Evolutionary conservation across 2,888 invertebrate species (phyloP), one percentile per base, ranked within the genome.

Genomic region (Apoda limacodes): DNA sequence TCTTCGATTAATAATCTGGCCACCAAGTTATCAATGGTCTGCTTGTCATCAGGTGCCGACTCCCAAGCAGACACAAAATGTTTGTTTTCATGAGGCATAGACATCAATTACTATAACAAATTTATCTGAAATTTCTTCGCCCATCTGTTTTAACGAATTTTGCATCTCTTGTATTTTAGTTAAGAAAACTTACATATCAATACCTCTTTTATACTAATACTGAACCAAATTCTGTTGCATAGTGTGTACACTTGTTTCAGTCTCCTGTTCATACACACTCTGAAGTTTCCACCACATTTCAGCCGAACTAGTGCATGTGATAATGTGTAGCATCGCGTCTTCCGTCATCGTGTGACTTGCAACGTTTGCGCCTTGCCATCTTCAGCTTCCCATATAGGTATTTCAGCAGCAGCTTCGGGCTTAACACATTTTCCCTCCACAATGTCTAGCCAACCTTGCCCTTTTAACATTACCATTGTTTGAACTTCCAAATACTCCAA

Each of bases 31-130:
- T 45, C 35, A n/a, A 22, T 31, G 1, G 42, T 50, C 27, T 46
- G 45, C 23, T 42, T 45, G 1, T 40, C 29, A 2, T 46, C 50
- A 1, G 47, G 42, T 0, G 43, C 47, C 0, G 50, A 50, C 27
- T 49, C 48, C 49, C 51, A 53, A 0, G 52, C 59, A 1, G 55
- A 55, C 1, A 57, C 33, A 34, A 61, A 64, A 43, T 62, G 54
- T 26, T 48, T 54, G 20, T 49, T 56, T 3, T 40, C 13, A 1
- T 53, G 52, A n/a, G 56, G 55, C 9, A 56, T 32, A 1, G 47
- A 46, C 45, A 55, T 52, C 15, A 55, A 31, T 55, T 0, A 55
- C 55, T 9, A 59, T 48, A 1, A 46, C 29, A n/a, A 56, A 42
- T 12, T 48, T 52, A 2, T 54, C 43, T 1, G 46, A 42, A 1